Evolutionary conservation across 2,797 vertebrate species (phyloP).

Genomic region (Propithecus perrieri): DNA sequence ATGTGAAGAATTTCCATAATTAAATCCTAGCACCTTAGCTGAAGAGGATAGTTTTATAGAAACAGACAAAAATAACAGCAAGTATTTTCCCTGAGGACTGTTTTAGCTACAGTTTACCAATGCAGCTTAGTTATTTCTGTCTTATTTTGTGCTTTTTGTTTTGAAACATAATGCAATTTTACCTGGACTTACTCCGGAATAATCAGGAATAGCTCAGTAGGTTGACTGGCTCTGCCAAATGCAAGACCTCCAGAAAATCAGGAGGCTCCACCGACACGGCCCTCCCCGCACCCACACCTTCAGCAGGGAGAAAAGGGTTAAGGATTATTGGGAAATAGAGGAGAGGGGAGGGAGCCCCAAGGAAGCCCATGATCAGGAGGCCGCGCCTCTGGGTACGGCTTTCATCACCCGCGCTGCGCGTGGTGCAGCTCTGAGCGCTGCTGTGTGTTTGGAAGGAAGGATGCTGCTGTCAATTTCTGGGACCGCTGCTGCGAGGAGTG

Average conservation of each 20-base stretch:
- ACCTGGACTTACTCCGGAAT: conserved; percentile 32
- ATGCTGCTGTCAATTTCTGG: conserved; percentile 54
- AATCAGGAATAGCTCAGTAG: conserved; percentile 23
- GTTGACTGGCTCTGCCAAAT: not conserved
- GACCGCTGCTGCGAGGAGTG: conserved; percentile 71
- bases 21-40: conserved; percentile 62
- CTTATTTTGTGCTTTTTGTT: conserved; percentile 62
- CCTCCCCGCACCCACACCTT: not conserved
- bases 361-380: conserved; percentile 65
- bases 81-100: conserved; percentile 62
- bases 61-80: conserved; percentile 67
- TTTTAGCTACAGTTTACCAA: conserved; percentile 62
- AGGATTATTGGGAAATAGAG: conserved; percentile 56
- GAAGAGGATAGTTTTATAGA: conserved; percentile 65
- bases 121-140: conserved; percentile 61
- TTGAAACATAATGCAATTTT: conserved; percentile 53
- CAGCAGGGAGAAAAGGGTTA: conserved; percentile 72
- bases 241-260: conserved; percentile 28
- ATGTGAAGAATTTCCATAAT: conserved; percentile 66
- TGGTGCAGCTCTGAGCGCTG: not conserved
- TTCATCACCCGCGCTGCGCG: conserved; percentile 48
- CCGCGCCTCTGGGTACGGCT: conserved; percentile 63
- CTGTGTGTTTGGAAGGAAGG: not conserved
- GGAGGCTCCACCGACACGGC: not conserved
- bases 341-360: conserved; percentile 41